Conservation (phyloP, 2,888 invertebrate species). For the Oligia latruncula region DNA sequence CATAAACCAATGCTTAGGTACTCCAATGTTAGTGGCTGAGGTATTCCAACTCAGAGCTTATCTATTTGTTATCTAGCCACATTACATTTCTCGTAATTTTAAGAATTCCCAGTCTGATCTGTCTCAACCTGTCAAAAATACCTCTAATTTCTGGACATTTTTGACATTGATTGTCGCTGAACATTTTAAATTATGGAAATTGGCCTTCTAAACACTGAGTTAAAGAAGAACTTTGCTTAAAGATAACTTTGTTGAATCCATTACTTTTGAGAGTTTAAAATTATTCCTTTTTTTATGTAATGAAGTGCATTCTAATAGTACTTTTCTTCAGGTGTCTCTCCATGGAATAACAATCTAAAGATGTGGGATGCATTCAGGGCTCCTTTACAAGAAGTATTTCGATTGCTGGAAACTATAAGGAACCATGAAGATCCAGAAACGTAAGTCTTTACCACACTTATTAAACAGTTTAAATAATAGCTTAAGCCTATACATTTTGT, state of each 20-base stretch:
- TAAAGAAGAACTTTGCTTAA: not conserved
- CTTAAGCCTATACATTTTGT: not conserved
- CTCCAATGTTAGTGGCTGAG: not conserved
- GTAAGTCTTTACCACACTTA: slow-evolving; percentile 83
- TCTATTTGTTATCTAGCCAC: slow-evolving; percentile 16
- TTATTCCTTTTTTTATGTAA: not conserved
- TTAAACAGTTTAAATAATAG: not conserved
- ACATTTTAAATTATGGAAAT: not conserved
- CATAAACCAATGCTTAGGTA: not conserved
- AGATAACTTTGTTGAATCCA: slow-evolving; percentile 8
- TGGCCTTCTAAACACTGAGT: not conserved
- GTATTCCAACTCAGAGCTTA: not conserved
- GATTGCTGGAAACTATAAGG: slow-evolving; percentile 95
- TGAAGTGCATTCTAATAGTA: not conserved
- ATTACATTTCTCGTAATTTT: not conserved
- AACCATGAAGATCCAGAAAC: slow-evolving; percentile 94
- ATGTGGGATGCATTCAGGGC: slow-evolving; percentile 97
- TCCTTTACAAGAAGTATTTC: slow-evolving; percentile 97
- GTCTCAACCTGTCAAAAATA: not conserved
- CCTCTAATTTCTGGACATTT: not conserved
- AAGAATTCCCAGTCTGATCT: not conserved
- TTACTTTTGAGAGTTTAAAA: not conserved
- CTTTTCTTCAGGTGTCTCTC: slow-evolving; percentile 92
- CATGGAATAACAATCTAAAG: slow-evolving; percentile 95
- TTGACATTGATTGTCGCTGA: not conserved